Evolutionary conservation across 2,797 vertebrate species (phyloP), one percentile per base, ranked within the genome.

Genomic region (Syngnathus rostellatus): DNA sequence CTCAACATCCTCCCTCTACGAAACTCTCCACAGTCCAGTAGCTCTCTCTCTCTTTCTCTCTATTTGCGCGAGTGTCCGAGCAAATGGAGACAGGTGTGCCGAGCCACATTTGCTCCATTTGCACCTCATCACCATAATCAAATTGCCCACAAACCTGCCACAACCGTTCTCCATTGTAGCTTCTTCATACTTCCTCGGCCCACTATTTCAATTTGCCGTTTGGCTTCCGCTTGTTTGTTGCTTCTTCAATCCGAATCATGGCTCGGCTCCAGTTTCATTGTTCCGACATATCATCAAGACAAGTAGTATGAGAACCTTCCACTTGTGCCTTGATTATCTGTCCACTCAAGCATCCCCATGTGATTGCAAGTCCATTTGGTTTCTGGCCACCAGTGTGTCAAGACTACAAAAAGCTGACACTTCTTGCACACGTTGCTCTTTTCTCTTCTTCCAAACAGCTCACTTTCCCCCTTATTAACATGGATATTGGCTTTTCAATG

Each of bases 401-500:
- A 23, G 21, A 16, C 60, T 46, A 58, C 7, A 43, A 71, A 64
- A 65, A 51, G 43, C 45, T 46, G 10, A 25, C 8, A 38, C 5
- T 31, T 45, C 3, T 62, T 48, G n/a, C 12, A 37, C 8, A 38
- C 16, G 31, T 46, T 50, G 12, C 57, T 60, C 59, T 37, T 39
- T 61, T 48, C 60, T 19, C 50, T 43, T 62, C 48, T 68, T 38
- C 43, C 62, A 46, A 21, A 54, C 73, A 69, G 68, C 60, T 43
- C 43, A 17, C 63, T 69, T 41, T 64, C 66, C 65, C 63, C n/a
- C 57, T 61, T 51, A 72, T 79, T 67, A 66, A 68, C 72, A 64
- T 1, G 31, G 63, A 78, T 74, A 80, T 74, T 72, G 72, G 53
- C 71, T 80, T 81, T 77, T 66, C 72, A 78, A 81, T 75, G 62